These are phyloP conservation scores for Saimiri boliviensis DNA, from an alignment of 2,113 vertebrate species.

Conservation along the genomic window DNA sequence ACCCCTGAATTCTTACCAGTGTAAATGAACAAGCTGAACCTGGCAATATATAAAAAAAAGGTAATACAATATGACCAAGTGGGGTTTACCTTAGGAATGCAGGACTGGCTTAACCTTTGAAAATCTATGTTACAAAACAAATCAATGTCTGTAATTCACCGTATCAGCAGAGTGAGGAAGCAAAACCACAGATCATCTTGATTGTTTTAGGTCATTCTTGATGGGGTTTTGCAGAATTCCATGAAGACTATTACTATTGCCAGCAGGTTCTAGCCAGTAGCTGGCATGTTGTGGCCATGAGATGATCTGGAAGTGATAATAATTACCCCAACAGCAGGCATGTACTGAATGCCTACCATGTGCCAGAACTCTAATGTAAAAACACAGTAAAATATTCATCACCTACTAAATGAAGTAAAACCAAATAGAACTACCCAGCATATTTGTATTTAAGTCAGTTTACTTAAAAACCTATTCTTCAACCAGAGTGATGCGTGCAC, in stretches of 20 bases:
- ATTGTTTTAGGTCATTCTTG: not conserved
- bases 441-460: not conserved
- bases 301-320: not conserved
- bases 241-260: not conserved
- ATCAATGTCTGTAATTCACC: not conserved
- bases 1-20: not conserved
- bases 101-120: conserved; percentile 12
- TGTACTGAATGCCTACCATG: not conserved
- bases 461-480: not conserved
- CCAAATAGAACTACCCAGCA: not conserved
- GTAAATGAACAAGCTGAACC: not conserved
- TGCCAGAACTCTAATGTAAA: not conserved
- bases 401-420: not conserved
- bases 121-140: not conserved
- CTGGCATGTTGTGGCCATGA: not conserved
- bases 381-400: not conserved
- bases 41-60: not conserved
- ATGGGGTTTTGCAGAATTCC: not conserved
- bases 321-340: not conserved
- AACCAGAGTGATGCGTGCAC: not conserved
- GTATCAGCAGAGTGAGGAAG: not conserved
- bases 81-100: not conserved
- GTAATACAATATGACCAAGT: not conserved
- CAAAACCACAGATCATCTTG: not conserved
- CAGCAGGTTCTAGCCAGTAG: not conserved